Evolutionary conservation across 2,113 vertebrate genomes (phyloP).

Genomic region (Anarrhichthys ocellatus): DNA sequence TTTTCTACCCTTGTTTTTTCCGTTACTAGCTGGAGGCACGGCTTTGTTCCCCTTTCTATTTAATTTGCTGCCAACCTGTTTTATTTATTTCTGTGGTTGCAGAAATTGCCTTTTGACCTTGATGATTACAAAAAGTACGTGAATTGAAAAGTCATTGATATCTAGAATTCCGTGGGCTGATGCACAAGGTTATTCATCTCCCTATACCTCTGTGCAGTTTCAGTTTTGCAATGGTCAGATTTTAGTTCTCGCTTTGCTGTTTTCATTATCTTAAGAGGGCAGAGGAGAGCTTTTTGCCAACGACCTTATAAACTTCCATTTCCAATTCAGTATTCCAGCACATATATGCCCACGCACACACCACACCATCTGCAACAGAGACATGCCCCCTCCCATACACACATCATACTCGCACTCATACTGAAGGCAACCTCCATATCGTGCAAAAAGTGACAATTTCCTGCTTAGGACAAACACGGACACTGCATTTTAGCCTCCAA

Average conservation of each 20-base stretch:
- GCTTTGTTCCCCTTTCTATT: constrained; percentile 81
- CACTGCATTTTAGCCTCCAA: background rate
- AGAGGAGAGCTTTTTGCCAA: constrained; percentile 72
- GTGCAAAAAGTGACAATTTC: constrained; percentile 13
- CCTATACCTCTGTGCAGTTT: constrained; percentile 54
- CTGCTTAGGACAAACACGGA: background rate
- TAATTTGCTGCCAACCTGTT: constrained; percentile 81
- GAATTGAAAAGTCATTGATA: constrained; percentile 83
- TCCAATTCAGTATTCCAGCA: constrained; percentile 57
- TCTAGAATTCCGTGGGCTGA: constrained; percentile 65
- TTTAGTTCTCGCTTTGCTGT: constrained; percentile 57
- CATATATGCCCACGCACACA: constrained; percentile 11
- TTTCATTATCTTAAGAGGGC: constrained; percentile 83
- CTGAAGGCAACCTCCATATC: constrained; percentile 2
- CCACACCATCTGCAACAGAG: constrained; percentile 15
- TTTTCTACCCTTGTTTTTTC: constrained; percentile 70
- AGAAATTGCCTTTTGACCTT: constrained; percentile 84
- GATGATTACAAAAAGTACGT: constrained; percentile 81
- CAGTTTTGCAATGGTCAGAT: constrained; percentile 73
- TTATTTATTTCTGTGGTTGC: constrained; percentile 82
- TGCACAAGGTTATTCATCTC: constrained; percentile 76
- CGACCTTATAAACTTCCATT: constrained; percentile 71
- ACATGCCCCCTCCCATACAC: constrained; percentile 17
- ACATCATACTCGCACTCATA: constrained; percentile 27
- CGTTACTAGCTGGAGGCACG: constrained; percentile 72